Base-by-base conservation (phyloP, 2,113 vertebrate genomes). In the Melanerpes formicivorus region DNA sequence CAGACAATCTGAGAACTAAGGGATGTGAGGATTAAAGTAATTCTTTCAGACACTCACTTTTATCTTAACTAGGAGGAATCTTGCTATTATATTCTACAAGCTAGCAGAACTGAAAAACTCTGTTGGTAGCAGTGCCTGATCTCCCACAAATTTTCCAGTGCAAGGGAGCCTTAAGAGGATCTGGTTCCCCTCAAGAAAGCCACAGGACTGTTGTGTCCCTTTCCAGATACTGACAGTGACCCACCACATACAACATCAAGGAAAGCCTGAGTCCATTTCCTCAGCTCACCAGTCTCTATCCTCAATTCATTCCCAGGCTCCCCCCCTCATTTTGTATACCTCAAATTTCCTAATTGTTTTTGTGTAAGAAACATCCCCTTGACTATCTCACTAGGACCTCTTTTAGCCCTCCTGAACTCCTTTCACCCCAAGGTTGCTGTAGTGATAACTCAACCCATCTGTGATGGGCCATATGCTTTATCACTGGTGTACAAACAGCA, bases 1-100 rank as follows among this genome's bases (percentile, higher is more conserved):
- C 34, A 81, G 88, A 94, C 87, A 91, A 90, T 73, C 86, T 79
- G 92, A 89, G 86, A 94, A 94, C 78, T 37, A 66, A 88, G n/a
- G 52, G 63, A 63, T 46, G 9, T 6, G 29, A 84, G 74, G 50
- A 84, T 84, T 84, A 52, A 88, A 88, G 84, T 30, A 26, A 34
- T 52, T 80, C 63, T 90, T 8, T 6, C 63, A 27, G 63, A 29
- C 63, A 84, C 80, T 18, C 25, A 27, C 75, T 90, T 90, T 81
- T 62, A 67, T 80, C 63, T 78, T 73, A 78, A 29, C 66, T 27
- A 56, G 64, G 25, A 84, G 22, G 10, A 54, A 23, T 13, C 77
- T 63, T 91, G 65, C 88, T 94, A 34, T 82, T 83, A 66, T 87
- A 90, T 82, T 78, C 74, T 65, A 72, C 16, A 2, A 55, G 79